These are phyloP conservation scores for Liolophura sinensis DNA, from an alignment of 1,140 invertebrate species.

Conservation along the genomic window DNA sequence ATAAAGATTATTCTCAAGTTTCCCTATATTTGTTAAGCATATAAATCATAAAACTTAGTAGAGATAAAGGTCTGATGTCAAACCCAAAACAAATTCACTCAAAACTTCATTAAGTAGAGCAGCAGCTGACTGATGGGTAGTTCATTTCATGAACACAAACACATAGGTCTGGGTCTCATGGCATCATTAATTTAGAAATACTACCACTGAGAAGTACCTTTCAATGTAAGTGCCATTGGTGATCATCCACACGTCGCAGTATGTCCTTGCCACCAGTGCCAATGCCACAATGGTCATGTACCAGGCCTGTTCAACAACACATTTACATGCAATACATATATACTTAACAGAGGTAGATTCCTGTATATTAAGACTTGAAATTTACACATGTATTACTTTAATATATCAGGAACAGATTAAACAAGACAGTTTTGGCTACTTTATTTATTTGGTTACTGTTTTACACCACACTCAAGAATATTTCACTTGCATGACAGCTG, in stretches of 20 bases:
- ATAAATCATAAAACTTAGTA: too few species aligned
- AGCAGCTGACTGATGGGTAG: too few species aligned
- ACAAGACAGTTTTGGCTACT: neutral
- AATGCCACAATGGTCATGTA: conserved; percentile 80
- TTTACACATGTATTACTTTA: neutral
- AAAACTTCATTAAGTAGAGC: too few species aligned
- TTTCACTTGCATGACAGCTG: too few species aligned
- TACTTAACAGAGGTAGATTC: neutral
- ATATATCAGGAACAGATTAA: neutral
- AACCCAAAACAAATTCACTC: too few species aligned
- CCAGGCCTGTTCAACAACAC: conserved; percentile 64
- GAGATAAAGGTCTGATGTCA: too few species aligned
- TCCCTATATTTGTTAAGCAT: too few species aligned
- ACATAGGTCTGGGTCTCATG: too few species aligned
- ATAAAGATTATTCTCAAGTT: too few species aligned
- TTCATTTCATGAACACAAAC: too few species aligned
- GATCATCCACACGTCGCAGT: conserved; percentile 98
- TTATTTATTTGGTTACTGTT: too few species aligned
- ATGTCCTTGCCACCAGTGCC: conserved; percentile 81
- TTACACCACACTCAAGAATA: too few species aligned
- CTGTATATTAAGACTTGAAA: neutral
- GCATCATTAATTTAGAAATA: neutral
- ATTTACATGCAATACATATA: conserved; percentile 5
- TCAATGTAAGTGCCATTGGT: conserved; percentile 90
- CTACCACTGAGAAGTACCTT: conserved; percentile 66